These are phyloP conservation scores for Boulengeromyrus knoepffleri DNA, from an alignment of 2,113 vertebrate species.

Conservation along the genomic window DNA sequence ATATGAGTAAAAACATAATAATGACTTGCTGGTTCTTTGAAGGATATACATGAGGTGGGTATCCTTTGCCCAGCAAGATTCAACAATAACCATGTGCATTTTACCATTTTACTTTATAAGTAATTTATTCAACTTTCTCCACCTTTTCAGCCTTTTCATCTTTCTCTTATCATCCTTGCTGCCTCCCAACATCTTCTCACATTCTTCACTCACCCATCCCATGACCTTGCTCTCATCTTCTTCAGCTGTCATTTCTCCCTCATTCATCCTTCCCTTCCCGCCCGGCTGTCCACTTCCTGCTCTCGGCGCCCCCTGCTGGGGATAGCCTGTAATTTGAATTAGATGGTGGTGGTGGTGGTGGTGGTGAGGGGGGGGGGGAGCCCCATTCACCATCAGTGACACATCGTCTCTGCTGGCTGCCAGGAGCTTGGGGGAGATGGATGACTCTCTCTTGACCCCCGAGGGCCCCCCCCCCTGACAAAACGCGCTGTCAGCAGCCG, in stretches of 20 bases:
- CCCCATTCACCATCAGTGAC: background rate
- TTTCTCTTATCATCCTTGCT: background rate
- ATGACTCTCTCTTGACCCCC: background rate
- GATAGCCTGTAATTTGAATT: background rate
- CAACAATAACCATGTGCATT: background rate
- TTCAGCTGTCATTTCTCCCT: background rate
- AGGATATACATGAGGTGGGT: background rate
- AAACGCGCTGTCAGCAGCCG: slow-evolving; percentile 18
- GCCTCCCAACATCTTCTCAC: background rate
- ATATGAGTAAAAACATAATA: background rate
- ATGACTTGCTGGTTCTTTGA: background rate
- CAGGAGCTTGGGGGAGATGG: slow-evolving; percentile 50
- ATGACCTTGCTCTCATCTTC: background rate
- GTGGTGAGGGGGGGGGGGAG: slow-evolving; percentile 30
- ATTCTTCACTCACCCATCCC: background rate
- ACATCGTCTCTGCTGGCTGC: slow-evolving; percentile 45
- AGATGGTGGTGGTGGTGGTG: background rate
- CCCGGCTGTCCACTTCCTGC: background rate
- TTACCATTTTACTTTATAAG: background rate
- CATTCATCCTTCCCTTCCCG: background rate
- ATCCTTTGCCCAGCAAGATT: background rate
- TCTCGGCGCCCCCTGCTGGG: background rate
- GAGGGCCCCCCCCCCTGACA: background rate
- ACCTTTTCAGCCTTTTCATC: background rate
- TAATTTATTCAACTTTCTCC: background rate